These are phyloP conservation scores for Polia nebulosa DNA, from an alignment of 2,888 invertebrate genomes.

Conservation along the genomic window DNA sequence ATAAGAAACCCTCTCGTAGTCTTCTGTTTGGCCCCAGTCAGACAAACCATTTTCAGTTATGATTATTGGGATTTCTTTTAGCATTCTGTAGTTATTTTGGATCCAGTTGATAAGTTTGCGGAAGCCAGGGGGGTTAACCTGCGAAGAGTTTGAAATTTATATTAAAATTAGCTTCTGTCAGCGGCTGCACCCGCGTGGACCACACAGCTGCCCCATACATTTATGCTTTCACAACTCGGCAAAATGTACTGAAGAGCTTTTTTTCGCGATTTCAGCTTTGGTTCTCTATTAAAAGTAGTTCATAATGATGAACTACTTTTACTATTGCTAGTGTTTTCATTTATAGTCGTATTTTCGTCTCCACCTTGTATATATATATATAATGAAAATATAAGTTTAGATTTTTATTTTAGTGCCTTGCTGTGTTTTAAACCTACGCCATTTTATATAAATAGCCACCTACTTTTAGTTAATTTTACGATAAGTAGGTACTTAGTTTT, in stretches of 20 bases:
- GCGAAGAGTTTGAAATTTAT: conserved; percentile 19
- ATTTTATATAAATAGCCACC: not conserved
- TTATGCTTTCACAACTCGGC: too few species aligned
- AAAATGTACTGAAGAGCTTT: too few species aligned
- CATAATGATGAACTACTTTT: too few species aligned
- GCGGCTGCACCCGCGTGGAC: too few species aligned
- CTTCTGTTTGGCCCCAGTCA: conserved; percentile 77
- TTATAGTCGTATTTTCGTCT: too few species aligned
- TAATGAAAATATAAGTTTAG: too few species aligned
- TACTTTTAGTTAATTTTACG: not conserved
- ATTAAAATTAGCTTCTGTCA: too few species aligned
- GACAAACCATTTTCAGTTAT: conserved; percentile 89
- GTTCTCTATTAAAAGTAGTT: too few species aligned
- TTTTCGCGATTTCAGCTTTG: too few species aligned
- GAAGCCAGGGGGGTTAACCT: conserved; percentile 92
- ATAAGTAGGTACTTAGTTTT: not conserved
- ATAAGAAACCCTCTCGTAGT: conserved; percentile 84
- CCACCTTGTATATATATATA: too few species aligned
- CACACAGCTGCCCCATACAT: too few species aligned
- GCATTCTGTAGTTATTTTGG: conserved; percentile 88
- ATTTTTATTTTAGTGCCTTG: not conserved
- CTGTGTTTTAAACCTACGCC: not conserved
- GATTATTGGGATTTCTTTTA: conserved; percentile 85
- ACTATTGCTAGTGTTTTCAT: too few species aligned
- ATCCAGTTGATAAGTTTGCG: conserved; percentile 92